phyloP scores from a whole-genome alignment of 2,888 invertebrate species.

The Harmothoe impar region DNA sequence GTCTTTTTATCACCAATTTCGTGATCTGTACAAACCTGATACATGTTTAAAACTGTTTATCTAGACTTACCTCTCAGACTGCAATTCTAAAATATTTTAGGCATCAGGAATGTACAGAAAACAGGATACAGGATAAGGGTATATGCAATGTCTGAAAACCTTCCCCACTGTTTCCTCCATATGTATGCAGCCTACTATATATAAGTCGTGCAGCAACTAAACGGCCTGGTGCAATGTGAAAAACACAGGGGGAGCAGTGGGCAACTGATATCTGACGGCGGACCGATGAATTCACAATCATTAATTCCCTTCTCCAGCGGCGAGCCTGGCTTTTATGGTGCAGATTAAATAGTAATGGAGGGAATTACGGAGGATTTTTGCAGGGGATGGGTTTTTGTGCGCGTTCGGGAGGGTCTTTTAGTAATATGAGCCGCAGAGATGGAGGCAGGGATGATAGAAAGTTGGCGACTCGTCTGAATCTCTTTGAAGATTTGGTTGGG shows the following conservation, averaged over 20 bases:
- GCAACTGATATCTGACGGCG: conserved; percentile 29
- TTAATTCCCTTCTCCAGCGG: conserved; percentile 37
- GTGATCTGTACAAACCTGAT: no score
- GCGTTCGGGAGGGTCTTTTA: neutral
- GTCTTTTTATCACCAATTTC: no score
- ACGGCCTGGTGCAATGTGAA: neutral
- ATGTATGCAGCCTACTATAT: no score
- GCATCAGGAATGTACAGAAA: no score
- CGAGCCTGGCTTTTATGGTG: conserved; percentile 1
- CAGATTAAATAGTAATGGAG: conserved; percentile 56
- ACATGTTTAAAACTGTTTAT: no score
- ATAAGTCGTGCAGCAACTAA: no score
- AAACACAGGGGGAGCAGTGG: neutral
- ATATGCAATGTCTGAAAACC: no score
- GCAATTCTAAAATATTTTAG: no score
- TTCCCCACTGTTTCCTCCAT: no score
- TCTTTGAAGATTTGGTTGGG: conserved; percentile 8
- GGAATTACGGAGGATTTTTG: conserved; percentile 39
- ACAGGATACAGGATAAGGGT: no score
- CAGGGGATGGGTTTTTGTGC: conserved; percentile 37
- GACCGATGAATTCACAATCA: conserved; percentile 42
- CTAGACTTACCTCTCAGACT: no score
- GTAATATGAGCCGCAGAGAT: conserved; percentile 22
- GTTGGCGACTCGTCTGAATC: neutral
- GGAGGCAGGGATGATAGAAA: neutral